Evolutionary conservation across 2,888 invertebrate genomes (phyloP).

Genomic region (Agriopis aurantiaria): DNA sequence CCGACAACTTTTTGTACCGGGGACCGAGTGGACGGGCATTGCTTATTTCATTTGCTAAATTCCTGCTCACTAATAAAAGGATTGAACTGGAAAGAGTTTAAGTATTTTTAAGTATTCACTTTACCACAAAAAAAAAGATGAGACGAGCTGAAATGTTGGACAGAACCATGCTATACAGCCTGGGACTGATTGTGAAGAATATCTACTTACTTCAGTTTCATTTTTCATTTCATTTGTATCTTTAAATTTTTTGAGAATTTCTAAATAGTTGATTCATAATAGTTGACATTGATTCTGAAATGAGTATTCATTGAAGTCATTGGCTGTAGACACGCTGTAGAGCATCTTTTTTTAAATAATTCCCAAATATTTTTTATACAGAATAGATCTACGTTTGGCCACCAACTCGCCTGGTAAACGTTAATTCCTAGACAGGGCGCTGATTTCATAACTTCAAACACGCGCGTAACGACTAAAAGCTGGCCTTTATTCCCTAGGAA

Average conservation of each 20-base stretch:
- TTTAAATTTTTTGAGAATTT: not conserved
- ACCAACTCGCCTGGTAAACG: too few relatives aligned
- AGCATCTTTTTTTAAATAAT: too few relatives aligned
- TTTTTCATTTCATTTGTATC: not conserved
- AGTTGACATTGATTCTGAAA: too few relatives aligned
- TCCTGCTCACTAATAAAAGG: slow-evolving; percentile 37
- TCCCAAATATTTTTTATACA: too few relatives aligned
- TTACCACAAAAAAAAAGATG: not conserved
- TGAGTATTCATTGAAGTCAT: too few relatives aligned
- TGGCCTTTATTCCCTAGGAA: too few relatives aligned
- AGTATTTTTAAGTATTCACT: not conserved
- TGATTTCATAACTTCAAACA: too few relatives aligned
- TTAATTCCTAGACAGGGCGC: too few relatives aligned
- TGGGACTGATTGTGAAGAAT: not conserved
- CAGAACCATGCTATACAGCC: not conserved
- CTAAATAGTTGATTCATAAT: too few relatives aligned
- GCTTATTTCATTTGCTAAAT: slow-evolving; percentile 70
- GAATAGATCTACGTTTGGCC: too few relatives aligned
- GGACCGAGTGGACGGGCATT: slow-evolving; percentile 56
- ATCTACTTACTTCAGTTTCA: not conserved
- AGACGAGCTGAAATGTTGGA: not conserved
- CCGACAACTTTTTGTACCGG: slow-evolving; percentile 70
- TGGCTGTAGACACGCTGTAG: too few relatives aligned
- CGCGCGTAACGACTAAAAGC: too few relatives aligned
- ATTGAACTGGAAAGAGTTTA: slow-evolving; percentile 10